A percentile compares a stretch with the other conserved stretches of the same genome.
Conservation (phyloP, 2,888 invertebrate genomes). For the Xanthia icteritia region DNA sequence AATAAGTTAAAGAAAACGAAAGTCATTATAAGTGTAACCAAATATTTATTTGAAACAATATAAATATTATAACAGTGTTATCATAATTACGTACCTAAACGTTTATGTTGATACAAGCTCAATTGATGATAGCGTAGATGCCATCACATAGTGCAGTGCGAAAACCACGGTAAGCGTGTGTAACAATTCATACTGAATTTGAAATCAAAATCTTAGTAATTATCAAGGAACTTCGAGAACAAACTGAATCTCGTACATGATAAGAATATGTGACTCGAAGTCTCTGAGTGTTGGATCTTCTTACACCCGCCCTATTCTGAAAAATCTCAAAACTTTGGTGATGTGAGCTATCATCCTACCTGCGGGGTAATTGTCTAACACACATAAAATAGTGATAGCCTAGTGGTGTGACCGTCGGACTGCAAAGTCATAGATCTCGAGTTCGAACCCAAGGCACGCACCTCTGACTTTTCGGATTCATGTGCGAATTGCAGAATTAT, state of each 20-base stretch:
- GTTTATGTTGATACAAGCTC: neutral
- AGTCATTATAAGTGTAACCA: neutral
- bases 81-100: slow-evolving; percentile 9
- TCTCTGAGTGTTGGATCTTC: neutral
- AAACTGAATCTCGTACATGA: neutral
- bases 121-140: neutral
- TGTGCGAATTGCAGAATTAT: no score
- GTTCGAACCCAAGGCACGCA: no score
- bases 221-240: neutral
- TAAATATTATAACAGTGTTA: slow-evolving; percentile 14
- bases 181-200: neutral
- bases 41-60: slow-evolving; percentile 25
- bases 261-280: neutral
- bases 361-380: neutral
- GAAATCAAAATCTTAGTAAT: neutral
- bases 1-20: neutral
- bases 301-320: neutral
- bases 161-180: neutral
- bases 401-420: no score
- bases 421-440: no score
- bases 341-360: neutral
- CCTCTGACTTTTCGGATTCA: no score
- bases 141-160: neutral
- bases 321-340: neutral
- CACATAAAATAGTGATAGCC: neutral